Conservation (phyloP, 2,888 invertebrate species). For the Hipparchia semele region DNA sequence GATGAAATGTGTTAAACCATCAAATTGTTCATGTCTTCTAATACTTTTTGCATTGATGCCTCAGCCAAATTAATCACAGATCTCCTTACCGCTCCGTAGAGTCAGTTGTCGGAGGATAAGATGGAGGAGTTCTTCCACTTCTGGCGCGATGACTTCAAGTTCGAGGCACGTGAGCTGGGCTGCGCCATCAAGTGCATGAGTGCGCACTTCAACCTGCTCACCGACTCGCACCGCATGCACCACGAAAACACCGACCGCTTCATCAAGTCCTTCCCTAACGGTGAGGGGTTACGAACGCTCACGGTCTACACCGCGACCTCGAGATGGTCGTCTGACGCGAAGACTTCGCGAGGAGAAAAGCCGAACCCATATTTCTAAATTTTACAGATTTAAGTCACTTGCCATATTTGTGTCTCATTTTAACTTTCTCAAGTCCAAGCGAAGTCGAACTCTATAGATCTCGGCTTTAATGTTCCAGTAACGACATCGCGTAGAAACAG, state of each 20-base stretch:
- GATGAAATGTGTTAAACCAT: too few species aligned
- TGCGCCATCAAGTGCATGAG: constrained; percentile 77
- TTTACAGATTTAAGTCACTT: too few species aligned
- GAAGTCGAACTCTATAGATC: too few species aligned
- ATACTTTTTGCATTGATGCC: background rate
- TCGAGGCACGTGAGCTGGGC: constrained; percentile 73
- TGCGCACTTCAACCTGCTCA: constrained; percentile 69
- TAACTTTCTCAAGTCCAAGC: too few species aligned
- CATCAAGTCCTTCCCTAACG: constrained; percentile 72
- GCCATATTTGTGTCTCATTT: too few species aligned
- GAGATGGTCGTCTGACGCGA: too few species aligned
- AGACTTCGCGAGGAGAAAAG: too few species aligned
- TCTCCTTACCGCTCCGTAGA: constrained; percentile 41
- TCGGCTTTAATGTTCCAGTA: too few species aligned
- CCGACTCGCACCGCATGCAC: constrained; percentile 70
- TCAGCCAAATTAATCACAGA: background rate
- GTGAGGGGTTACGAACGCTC: constrained; percentile 41
- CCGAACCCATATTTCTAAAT: too few species aligned
- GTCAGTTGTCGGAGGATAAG: constrained; percentile 65
- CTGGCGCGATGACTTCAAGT: constrained; percentile 75
- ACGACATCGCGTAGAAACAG: too few species aligned
- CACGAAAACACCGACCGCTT: constrained; percentile 70
- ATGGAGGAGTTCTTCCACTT: constrained; percentile 80
- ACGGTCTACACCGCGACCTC: background rate
- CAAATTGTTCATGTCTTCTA: too few species aligned